Evolutionary conservation across 2,113 vertebrate genomes (phyloP), one percentile per base, ranked within the genome.

Genomic region (Pseudopipra pipra): DNA sequence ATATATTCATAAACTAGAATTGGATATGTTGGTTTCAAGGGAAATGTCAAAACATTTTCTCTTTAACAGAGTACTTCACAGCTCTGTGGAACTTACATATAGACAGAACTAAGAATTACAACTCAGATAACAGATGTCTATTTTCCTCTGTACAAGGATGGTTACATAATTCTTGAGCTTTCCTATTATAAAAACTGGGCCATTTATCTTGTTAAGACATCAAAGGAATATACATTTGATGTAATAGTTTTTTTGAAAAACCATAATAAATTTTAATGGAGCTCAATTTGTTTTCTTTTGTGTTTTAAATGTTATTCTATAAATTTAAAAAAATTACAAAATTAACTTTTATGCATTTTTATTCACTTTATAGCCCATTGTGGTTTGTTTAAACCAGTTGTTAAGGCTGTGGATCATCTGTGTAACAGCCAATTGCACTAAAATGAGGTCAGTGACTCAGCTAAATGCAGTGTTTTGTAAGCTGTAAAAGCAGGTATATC

Each of bases 41-140:
- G 76, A 94, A 90, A 82, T 56, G 66, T 72, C 61, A 90, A 94
- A 96, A 87, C 39, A 73, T 91, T 95, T 95, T 91, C 72, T 87
- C 66, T 85, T 83, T 73, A 81, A 61, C 21, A 71, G 72, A 83
- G 73, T 74, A 85, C 44, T 89, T 95, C 62, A 77, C 54, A 87
- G 78, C 33, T 80, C 21, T 71, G 68, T 76, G 41, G n/a, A 85
- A 87, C 54, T 91, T 72, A 61, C 30, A 92, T 55, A 35, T 61
- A 86, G 91, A 55, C 55, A 81, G 86, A 89, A 87, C 52, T 75
- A 52, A 86, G 75, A 81, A 71, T 9, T 81, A 51, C 41, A 77
- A 17, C 75, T 78, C 61, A 72, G 49, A 86, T 63, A 96, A 72
- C 7, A 10, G 30, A n/a, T 35, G n/a, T 74, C 76, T 94, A 47